Evolutionary conservation across 2,797 vertebrate species (phyloP).

Genomic region (Peromyscus aztecus): DNA sequence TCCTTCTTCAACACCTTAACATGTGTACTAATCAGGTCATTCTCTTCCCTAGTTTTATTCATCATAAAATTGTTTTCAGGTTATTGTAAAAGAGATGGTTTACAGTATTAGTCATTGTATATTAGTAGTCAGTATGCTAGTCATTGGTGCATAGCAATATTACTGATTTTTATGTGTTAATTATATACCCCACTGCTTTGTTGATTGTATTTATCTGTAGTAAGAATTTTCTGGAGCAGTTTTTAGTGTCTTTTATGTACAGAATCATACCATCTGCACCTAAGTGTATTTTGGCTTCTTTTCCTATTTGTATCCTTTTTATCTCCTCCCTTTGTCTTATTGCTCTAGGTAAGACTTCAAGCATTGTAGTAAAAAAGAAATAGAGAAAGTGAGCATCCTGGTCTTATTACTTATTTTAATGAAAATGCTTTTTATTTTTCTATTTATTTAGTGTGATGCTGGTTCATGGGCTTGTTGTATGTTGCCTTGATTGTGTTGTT

Average conservation of each 20-base stretch:
- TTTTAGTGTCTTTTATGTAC: background rate
- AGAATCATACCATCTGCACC: too few relatives aligned
- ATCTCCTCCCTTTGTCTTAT: background rate
- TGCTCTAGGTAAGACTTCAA: background rate
- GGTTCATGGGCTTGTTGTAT: background rate
- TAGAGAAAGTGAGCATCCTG: background rate
- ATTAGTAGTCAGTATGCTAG: background rate
- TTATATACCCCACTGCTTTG: background rate
- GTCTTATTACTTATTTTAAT: background rate
- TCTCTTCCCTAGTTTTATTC: background rate
- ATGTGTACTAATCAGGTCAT: background rate
- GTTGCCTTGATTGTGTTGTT: background rate
- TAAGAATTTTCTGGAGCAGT: background rate
- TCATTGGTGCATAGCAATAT: background rate
- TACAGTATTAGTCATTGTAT: background rate
- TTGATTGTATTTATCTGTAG: background rate
- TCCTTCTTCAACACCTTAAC: background rate
- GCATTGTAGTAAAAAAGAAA: background rate
- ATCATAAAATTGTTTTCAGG: background rate
- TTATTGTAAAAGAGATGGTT: background rate
- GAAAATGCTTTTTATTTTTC: background rate
- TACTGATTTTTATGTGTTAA: background rate
- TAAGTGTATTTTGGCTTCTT: too few relatives aligned
- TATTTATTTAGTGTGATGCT: background rate
- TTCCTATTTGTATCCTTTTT: too few relatives aligned